These are phyloP conservation scores for Cardiocondyla obscurior DNA, from an alignment of 1,140 invertebrate genomes.

Conservation along the genomic window DNA sequence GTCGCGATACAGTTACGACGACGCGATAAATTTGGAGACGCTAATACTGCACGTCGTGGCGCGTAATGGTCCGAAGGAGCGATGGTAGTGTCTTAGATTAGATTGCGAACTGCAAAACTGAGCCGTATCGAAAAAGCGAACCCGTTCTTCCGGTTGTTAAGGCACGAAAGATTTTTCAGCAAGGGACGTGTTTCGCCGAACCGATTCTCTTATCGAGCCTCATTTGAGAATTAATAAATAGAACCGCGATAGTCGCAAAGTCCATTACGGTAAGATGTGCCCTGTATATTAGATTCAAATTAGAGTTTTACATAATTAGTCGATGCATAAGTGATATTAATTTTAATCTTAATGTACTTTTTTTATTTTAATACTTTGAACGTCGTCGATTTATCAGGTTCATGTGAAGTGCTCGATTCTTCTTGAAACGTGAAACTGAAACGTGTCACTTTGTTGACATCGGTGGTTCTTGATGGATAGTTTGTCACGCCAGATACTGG, in stretches of 20 bases:
- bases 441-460: neutral
- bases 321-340: neutral
- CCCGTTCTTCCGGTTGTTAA: constrained; percentile 34
- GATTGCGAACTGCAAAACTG: constrained; percentile 3
- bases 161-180: neutral
- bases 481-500: constrained; percentile 60
- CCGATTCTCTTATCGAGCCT: neutral
- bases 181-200: neutral
- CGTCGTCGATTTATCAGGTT: neutral
- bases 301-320: neutral
- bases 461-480: constrained; percentile 26
- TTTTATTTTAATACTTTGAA: neutral
- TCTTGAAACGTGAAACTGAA: neutral
- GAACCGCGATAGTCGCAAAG: neutral
- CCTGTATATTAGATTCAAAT: neutral
- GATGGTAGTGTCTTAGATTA: constrained; percentile 8
- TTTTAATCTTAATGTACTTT: neutral
- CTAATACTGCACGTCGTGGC: constrained; percentile 1
- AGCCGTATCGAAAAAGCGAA: constrained; percentile 6
- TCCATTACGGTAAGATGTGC: constrained; percentile 9
- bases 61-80: neutral
- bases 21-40: constrained; percentile 31
- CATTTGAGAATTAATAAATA: constrained; percentile 18
- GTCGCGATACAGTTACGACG: neutral
- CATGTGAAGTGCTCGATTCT: neutral